Evolutionary conservation across 1,140 invertebrate species (phyloP).

Genomic region (Melipona quadrifasciata): DNA sequence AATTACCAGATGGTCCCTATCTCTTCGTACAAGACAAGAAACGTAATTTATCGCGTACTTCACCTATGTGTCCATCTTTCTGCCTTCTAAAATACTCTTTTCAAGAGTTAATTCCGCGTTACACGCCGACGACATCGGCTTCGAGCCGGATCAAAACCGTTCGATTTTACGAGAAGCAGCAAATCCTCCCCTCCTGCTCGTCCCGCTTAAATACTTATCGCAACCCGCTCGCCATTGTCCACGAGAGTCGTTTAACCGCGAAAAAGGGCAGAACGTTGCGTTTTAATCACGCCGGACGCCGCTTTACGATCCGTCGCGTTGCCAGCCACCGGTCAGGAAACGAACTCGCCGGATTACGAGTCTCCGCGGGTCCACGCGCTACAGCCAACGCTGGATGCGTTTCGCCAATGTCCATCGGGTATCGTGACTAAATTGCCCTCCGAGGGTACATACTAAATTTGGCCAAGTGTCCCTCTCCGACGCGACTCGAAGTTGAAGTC

Average conservation of each 20-base stretch:
- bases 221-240: conserved; percentile 14
- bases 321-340: not conserved
- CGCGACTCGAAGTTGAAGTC: conserved; percentile 28
- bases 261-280: conserved; percentile 25
- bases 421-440: conserved; percentile 21
- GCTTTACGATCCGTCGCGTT: conserved; percentile 42
- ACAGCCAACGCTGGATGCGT: not conserved
- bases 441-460: conserved; percentile 47
- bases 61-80: not conserved
- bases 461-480: not conserved
- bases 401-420: not conserved
- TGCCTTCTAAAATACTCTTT: not conserved
- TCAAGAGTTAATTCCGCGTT: not conserved
- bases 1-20: not conserved
- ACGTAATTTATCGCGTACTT: not conserved
- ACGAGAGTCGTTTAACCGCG: conserved; percentile 23
- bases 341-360: conserved; percentile 44
- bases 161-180: conserved; percentile 48
- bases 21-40: too few species aligned
- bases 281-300: conserved; percentile 54
- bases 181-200: conserved; percentile 16
- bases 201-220: conserved; percentile 55
- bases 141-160: not conserved
- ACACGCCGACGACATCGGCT: not conserved
- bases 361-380: conserved; percentile 31